Percentiles rank a stretch among this genome's conserved stretches.
Conservation (phyloP, 1,140 invertebrate genomes). For the Triops longicaudatus region DNA sequence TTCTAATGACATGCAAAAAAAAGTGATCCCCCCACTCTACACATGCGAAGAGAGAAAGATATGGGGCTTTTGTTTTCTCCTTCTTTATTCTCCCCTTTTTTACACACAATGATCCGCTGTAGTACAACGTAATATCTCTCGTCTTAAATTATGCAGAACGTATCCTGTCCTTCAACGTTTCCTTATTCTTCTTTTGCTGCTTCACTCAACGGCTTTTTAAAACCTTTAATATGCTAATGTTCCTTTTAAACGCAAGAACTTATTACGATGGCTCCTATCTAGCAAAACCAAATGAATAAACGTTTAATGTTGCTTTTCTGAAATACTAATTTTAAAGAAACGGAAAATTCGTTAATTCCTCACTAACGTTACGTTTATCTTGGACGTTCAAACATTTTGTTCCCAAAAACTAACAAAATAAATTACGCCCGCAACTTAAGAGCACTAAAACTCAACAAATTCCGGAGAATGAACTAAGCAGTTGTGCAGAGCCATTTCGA, state of each 20-base stretch:
- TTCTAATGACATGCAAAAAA: slow-evolving; percentile 12
- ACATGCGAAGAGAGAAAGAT: background rate
- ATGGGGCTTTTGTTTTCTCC: background rate
- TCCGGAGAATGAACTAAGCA: no score
- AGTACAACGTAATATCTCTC: slow-evolving; percentile 5
- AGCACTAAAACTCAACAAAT: no score
- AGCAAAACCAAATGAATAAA: background rate
- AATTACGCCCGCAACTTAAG: no score
- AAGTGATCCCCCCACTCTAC: background rate
- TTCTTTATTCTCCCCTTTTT: background rate
- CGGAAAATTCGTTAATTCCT: no score
- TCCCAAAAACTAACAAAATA: no score
- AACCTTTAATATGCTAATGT: background rate
- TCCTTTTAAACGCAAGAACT: background rate
- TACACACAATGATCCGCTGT: background rate
- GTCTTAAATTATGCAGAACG: slow-evolving; percentile 8
- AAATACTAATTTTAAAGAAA: background rate
- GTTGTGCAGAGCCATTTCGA: no score
- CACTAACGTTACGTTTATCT: no score
- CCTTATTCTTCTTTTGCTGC: background rate
- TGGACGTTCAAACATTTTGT: no score
- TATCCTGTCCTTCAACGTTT: background rate
- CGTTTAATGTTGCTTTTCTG: background rate
- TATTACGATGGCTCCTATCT: background rate
- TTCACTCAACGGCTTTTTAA: background rate